phyloP scores from a whole-genome alignment of 2,888 invertebrate species.

The Sisyra terminalis region DNA sequence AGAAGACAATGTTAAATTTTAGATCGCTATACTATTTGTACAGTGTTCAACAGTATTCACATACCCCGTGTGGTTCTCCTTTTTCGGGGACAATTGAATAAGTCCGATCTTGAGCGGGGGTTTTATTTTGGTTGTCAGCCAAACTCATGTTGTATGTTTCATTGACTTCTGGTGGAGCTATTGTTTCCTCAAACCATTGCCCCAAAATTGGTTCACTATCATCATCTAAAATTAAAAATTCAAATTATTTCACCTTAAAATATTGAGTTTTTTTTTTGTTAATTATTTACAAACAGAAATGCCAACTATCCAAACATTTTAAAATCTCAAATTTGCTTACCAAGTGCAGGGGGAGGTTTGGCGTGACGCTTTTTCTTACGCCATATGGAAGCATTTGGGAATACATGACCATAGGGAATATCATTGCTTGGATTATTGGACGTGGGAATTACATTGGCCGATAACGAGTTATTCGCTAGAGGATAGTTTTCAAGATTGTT shows the following conservation, averaged over 20 bases:
- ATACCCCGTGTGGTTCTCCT: constrained; percentile 57
- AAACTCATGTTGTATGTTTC: constrained; percentile 38
- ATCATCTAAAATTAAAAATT: constrained; percentile 30
- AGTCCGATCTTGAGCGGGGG: constrained; percentile 28
- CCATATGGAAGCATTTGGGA: neutral
- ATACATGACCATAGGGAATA: neutral
- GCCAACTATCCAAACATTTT: too few species aligned
- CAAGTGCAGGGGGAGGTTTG: neutral
- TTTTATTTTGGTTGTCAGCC: constrained; percentile 31
- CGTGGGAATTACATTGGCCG: neutral
- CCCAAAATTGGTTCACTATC: constrained; percentile 78
- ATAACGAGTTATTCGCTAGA: neutral
- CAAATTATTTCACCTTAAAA: too few species aligned
- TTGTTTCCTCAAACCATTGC: constrained; percentile 87
- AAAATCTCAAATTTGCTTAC: too few species aligned
- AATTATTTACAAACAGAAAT: too few species aligned
- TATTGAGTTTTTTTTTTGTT: too few species aligned
- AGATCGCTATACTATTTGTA: neutral
- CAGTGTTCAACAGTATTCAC: constrained; percentile 12
- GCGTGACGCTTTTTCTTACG: constrained; percentile 1
- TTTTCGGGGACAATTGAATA: constrained; percentile 53
- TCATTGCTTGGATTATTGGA: neutral
- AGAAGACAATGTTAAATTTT: constrained; percentile 7
- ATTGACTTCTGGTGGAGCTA: constrained; percentile 59
- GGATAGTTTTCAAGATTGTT: neutral